A percentile compares a stretch with the other conserved stretches of the same genome.
Evolutionary conservation across 2,113 vertebrate species (phyloP).

Genomic region (Opisthocomus hoazin): DNA sequence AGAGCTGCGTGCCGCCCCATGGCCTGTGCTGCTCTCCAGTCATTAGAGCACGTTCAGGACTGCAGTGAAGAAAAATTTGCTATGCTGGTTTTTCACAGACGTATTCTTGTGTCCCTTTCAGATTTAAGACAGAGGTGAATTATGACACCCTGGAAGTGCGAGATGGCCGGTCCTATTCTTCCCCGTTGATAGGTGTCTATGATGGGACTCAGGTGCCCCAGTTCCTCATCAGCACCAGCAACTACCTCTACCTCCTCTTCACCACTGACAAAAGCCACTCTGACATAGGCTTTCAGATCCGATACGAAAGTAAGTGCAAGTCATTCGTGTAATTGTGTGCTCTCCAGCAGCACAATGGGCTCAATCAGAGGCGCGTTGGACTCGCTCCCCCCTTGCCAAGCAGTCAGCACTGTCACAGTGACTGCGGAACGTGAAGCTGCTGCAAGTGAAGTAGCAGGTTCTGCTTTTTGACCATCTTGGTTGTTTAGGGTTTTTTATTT

Average conservation of each 20-base stretch:
- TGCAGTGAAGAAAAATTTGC: accelerated
- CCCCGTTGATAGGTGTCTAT: slow-evolving; percentile 90
- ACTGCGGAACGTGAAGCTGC: neutral
- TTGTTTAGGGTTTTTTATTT: neutral
- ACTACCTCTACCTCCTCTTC: slow-evolving; percentile 92
- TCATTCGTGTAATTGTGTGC: accelerated
- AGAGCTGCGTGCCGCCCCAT: accelerated
- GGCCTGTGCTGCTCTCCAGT: neutral
- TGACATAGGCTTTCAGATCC: slow-evolving; percentile 94
- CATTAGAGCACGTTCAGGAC: accelerated
- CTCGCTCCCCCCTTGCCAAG: neutral
- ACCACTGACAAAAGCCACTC: slow-evolving; percentile 98
- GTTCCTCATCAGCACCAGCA: slow-evolving; percentile 99
- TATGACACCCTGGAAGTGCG: slow-evolving; percentile 94
- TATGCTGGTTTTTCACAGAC: neutral
- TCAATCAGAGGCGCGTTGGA: neutral
- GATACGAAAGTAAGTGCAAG: slow-evolving; percentile 88
- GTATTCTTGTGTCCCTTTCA: neutral
- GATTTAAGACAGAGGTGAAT: slow-evolving; percentile 97
- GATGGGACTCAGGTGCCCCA: slow-evolving; percentile 98
- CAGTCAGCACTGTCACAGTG: accelerated
- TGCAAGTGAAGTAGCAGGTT: neutral
- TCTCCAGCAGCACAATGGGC: neutral
- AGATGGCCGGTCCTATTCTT: slow-evolving; percentile 90
- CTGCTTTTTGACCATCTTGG: neutral